Conservation (phyloP, 2,797 vertebrate genomes). For the Anisognathus igniventris region DNA sequence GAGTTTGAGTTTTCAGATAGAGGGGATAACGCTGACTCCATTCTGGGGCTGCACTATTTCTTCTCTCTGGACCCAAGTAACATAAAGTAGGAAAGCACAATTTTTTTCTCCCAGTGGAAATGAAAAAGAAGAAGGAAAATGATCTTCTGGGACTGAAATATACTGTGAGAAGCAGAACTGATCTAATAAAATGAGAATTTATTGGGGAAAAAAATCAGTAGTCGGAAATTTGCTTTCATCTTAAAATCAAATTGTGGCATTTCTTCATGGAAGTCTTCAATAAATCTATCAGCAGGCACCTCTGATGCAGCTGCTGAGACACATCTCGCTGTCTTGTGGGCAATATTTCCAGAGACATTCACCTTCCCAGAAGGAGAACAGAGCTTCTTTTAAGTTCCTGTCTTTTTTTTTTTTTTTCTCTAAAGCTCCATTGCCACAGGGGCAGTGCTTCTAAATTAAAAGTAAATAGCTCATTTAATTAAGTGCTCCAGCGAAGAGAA, state of each 20-base stretch:
- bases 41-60: neutral
- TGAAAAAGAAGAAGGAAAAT: neutral
- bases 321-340: neutral
- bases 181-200: neutral
- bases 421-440: neutral
- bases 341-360: neutral
- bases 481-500: slow-evolving; percentile 29
- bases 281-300: neutral
- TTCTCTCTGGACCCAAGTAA: neutral
- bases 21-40: neutral
- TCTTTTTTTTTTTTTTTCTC: too few species aligned
- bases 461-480: slow-evolving; percentile 63
- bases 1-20: neutral
- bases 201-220: neutral
- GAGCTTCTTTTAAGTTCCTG: neutral
- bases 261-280: neutral
- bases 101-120: neutral
- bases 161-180: neutral
- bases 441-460: slow-evolving; percentile 48
- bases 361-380: neutral
- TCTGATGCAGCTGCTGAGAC: neutral
- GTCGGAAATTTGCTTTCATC: neutral
- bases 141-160: neutral
- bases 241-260: neutral
- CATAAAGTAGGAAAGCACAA: neutral